phyloP scores from a whole-genome alignment of 2,113 vertebrate genomes.

The Perca fluviatilis region DNA sequence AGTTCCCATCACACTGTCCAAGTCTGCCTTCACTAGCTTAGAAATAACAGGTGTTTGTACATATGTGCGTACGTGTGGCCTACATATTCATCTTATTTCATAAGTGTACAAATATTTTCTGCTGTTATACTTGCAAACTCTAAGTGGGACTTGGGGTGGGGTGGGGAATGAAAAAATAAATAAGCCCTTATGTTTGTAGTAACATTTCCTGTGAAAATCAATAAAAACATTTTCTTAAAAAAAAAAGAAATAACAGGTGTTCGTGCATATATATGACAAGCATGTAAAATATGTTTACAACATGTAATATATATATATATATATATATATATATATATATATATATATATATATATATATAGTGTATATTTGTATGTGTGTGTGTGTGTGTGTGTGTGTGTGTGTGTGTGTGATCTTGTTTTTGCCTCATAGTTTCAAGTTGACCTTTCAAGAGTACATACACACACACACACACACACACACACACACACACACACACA shows the following conservation, averaged over 20 bases:
- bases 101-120: no score
- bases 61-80: background rate
- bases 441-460: constrained; percentile 39
- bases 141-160: no score
- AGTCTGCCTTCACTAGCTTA: background rate
- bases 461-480: constrained; percentile 39
- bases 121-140: no score
- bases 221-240: no score
- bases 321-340: background rate
- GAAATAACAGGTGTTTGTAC: background rate
- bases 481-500: constrained; percentile 45
- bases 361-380: no score
- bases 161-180: no score
- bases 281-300: background rate
- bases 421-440: constrained; percentile 43
- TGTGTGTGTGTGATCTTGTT: background rate
- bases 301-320: background rate
- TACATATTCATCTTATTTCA: no score
- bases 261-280: background rate
- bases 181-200: no score
- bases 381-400: no score
- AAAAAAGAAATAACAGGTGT: background rate
- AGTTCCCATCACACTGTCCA: constrained; percentile 49
- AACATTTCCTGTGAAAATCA: no score
- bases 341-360: background rate